These are phyloP conservation scores for Intellagama lesueurii DNA, from an alignment of 2,797 vertebrate species.

Conservation along the genomic window DNA sequence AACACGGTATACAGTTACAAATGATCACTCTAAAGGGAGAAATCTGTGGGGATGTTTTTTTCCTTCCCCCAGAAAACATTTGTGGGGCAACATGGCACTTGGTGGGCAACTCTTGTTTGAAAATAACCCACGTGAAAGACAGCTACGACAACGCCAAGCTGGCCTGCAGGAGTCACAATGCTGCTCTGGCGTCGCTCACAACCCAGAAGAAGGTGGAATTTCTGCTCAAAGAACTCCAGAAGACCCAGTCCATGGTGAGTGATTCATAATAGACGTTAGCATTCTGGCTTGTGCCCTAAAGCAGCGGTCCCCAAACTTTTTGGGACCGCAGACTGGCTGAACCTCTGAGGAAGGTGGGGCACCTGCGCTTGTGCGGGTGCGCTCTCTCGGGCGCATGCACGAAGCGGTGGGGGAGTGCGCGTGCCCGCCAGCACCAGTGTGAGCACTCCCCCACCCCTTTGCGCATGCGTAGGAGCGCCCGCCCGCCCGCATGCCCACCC, in stretches of 20 bases:
- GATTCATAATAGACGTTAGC: rapidly evolving
- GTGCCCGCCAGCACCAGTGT: too few species aligned
- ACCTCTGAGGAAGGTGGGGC: too few species aligned
- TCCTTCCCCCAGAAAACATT: constrained; percentile 85
- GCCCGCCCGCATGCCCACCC: too few species aligned
- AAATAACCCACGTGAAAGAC: constrained; percentile 90
- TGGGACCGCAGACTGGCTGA: too few species aligned
- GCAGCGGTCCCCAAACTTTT: too few species aligned
- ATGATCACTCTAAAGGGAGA: background rate
- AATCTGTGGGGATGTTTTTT: background rate
- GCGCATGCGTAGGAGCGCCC: too few species aligned
- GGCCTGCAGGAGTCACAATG: constrained; percentile 89
- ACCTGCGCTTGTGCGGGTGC: too few species aligned
- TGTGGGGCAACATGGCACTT: constrained; percentile 95
- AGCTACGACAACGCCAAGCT: constrained; percentile 95
- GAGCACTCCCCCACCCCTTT: too few species aligned
- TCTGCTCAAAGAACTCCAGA: constrained; percentile 93
- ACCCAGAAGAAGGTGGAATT: constrained; percentile 96
- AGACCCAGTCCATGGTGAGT: constrained; percentile 89
- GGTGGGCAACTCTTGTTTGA: constrained; percentile 94
- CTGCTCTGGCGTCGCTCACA: constrained; percentile 92
- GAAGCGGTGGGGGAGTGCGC: too few species aligned
- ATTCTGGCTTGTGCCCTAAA: background rate
- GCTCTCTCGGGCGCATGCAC: too few species aligned
- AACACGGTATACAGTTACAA: too few species aligned